phyloP scores from a whole-genome alignment of 1,140 invertebrate species.

The Diachasmimorpha longicaudata region DNA sequence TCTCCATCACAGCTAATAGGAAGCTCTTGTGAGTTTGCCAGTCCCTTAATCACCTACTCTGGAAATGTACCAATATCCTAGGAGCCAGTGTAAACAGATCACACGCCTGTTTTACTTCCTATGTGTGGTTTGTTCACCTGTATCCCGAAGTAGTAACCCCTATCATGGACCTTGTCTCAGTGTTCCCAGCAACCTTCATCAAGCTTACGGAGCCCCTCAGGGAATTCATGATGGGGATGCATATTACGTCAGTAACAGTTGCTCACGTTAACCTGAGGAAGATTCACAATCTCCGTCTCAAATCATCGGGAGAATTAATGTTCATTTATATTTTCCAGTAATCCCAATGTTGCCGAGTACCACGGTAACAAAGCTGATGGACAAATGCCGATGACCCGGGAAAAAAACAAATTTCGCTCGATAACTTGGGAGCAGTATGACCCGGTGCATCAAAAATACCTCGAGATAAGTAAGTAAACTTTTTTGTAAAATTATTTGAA shows the following conservation, averaged over 20 bases:
- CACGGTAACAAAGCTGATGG: constrained; percentile 71
- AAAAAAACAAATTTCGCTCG: constrained; percentile 81
- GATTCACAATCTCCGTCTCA: no score
- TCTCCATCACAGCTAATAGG: constrained; percentile 5
- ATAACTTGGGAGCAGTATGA: constrained; percentile 91
- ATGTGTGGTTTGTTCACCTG: neutral
- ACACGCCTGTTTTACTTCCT: constrained; percentile 30
- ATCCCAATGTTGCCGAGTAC: constrained; percentile 79
- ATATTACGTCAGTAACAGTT: neutral
- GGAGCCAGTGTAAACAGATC: constrained; percentile 33
- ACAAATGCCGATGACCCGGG: constrained; percentile 76
- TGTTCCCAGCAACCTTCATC: no score
- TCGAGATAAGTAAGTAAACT: constrained; percentile 82
- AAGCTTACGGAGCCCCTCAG: neutral
- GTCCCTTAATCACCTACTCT: constrained; percentile 28
- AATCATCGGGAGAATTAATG: no score
- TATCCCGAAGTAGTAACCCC: constrained; percentile 23
- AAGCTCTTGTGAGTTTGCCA: neutral
- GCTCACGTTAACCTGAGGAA: no score
- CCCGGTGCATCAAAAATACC: constrained; percentile 87
- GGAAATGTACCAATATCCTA: constrained; percentile 31
- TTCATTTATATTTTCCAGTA: constrained; percentile 64
- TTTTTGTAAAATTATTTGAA: neutral
- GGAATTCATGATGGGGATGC: neutral
- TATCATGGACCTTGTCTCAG: neutral